Percentiles rank a stretch among this genome's conserved stretches.
phyloP scores from a whole-genome alignment of 2,888 invertebrate species.

The Clistopyga incitator region DNA sequence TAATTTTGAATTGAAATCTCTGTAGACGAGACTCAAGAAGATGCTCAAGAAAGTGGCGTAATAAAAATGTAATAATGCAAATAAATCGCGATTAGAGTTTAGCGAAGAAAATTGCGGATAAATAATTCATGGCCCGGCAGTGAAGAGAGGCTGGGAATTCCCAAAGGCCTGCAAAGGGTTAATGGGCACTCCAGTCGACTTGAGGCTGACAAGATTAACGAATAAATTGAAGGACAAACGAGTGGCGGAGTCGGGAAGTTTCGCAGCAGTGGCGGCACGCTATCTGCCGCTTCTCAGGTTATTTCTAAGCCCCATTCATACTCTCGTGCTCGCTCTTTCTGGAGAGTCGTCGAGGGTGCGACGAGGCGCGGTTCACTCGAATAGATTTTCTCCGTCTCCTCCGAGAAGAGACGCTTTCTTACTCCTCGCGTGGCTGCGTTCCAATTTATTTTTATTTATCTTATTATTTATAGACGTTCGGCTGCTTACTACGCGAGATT shows the following conservation, averaged over 20 bases:
- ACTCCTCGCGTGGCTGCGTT: constrained; percentile 32
- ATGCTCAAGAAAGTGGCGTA: not conserved
- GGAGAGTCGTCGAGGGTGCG: constrained; percentile 18
- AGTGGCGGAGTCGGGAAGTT: constrained; percentile 13
- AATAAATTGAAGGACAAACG: constrained; percentile 41
- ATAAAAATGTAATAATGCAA: not conserved
- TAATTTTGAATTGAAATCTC: not conserved
- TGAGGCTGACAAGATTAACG: not conserved
- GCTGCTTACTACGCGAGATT: constrained; percentile 1
- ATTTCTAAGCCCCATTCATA: constrained; percentile 62
- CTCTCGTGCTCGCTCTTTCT: constrained; percentile 30
- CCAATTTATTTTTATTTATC: constrained; percentile 41
- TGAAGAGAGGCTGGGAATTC: not conserved
- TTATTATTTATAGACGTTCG: constrained; percentile 28
- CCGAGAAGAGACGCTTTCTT: not conserved
- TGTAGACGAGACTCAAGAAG: not conserved
- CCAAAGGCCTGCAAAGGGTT: constrained; percentile 2
- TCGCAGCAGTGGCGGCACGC: constrained; percentile 44
- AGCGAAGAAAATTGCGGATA: not conserved
- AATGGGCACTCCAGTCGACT: not conserved
- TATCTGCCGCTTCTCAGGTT: constrained; percentile 39
- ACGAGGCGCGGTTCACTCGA: constrained; percentile 20
- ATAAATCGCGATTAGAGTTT: not conserved
- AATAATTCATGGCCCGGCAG: not conserved
- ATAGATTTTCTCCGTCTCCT: constrained; percentile 12